Evolutionary conservation across 1,140 invertebrate genomes (phyloP).

Genomic region (Philotrypesis tridentata): DNA sequence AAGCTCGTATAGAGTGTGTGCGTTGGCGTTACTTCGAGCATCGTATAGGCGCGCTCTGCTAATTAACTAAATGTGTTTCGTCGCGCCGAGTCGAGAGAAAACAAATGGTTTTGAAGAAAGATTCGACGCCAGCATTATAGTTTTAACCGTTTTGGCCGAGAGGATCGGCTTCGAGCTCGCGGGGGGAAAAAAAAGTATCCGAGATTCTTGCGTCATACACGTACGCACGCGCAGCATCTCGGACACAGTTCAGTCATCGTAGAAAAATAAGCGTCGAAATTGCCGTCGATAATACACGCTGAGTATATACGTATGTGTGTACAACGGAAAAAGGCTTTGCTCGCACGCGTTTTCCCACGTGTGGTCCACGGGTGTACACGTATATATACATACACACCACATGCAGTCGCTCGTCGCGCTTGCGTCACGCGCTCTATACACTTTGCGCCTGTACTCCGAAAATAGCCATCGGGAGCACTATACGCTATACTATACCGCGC

Average conservation of each 20-base stretch:
- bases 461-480: constrained; percentile 21
- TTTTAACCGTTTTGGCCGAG: background rate
- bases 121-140: background rate
- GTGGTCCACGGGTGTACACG: too few species aligned
- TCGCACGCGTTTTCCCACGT: constrained; percentile 48
- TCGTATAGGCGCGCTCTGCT: too few species aligned
- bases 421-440: constrained; percentile 47
- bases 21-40: background rate
- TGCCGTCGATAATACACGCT: background rate
- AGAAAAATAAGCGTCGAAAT: background rate
- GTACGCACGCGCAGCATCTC: too few species aligned
- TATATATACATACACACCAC: too few species aligned
- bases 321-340: background rate
- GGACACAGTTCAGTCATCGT: constrained; percentile 14
- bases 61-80: background rate
- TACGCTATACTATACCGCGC: background rate
- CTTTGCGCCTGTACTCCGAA: constrained; percentile 18
- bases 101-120: background rate
- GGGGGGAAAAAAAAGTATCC: background rate
- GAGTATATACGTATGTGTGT: too few species aligned
- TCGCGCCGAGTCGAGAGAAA: background rate
- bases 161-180: background rate
- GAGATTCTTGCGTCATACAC: background rate
- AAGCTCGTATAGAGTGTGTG: background rate
- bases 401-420: constrained; percentile 21